Evolutionary conservation across 2,888 invertebrate genomes (phyloP), one percentile per base, ranked within the genome.

Genomic region (Hipparchia semele): DNA sequence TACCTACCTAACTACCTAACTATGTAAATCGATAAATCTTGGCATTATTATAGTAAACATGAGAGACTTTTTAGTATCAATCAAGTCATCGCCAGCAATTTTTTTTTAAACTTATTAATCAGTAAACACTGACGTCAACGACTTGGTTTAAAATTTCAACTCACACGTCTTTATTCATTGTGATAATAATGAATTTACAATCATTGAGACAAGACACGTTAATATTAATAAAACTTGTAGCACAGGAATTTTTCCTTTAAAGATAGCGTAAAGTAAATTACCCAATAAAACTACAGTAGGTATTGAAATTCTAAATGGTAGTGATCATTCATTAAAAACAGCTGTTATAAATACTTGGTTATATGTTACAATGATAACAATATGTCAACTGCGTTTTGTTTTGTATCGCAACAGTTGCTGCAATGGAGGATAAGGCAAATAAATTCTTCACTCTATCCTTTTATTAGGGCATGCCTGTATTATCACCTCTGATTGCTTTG

Each of bases 351-450:
- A 76, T 64, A 74, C 46, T 59, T 6, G 23, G 53, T 53, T 23
- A 23, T 1, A 23, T 23, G 23, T 23, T 13, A 9, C 58, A 72
- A 64, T 56, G 74, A 75, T 76, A 76, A 73, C 64, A 74, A 73
- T 73, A 73, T 68, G 69, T 74, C 76, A 74, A 72, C 73, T 56
- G 60, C 73, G 74, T 66, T 76, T 73, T 70, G 73, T 71, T 74
- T 60, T 23, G 61, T 76, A 78, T 77, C 70, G 66, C 67, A 71
- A 53, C 71, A 61, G 71, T 73, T 73, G 75, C 70, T 72, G 76
- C 75, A 76, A 76, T 74, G 73, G 56, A 49, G 58, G 72, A 77
- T 75, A 78, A 75, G 70, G 61, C 59, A 73, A 76, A 76, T 77
- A 72, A 76, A 76, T 75, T 76, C 71, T 73, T 70, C 59, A 73